phyloP scores from a whole-genome alignment of 2,113 vertebrate genomes.

The Asarcornis scutulata region DNA sequence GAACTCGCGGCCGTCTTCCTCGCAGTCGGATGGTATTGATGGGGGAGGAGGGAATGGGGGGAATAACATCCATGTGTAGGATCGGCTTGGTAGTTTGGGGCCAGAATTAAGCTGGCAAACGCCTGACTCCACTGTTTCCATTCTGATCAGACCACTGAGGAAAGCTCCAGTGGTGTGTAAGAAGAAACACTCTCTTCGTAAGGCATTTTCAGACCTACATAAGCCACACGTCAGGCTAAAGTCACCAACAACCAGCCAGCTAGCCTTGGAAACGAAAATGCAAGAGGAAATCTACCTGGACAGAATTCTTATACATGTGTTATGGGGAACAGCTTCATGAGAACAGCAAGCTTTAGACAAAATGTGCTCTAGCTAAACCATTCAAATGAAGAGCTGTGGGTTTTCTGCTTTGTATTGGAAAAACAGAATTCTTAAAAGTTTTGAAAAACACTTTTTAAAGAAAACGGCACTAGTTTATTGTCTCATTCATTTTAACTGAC shows the following conservation, averaged over 20 bases:
- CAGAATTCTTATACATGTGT: background rate
- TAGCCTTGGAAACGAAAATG: background rate
- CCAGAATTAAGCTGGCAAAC: background rate
- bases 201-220: background rate
- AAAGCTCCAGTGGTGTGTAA: background rate
- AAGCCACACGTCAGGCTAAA: background rate
- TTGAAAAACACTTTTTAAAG: background rate
- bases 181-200: background rate
- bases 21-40: slow-evolving; percentile 89
- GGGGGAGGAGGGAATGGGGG: slow-evolving; percentile 50
- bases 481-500: background rate
- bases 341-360: background rate
- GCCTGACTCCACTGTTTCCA: background rate
- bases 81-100: background rate
- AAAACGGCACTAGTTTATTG: background rate
- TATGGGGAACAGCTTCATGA: fast-evolving
- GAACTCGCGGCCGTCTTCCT: slow-evolving; percentile 83
- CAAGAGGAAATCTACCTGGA: background rate
- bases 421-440: background rate
- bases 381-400: background rate
- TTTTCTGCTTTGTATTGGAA: background rate
- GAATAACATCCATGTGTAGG: slow-evolving; percentile 76
- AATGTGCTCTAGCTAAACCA: background rate
- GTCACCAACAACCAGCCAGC: background rate
- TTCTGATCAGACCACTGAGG: background rate